phyloP scores from a whole-genome alignment of 2,113 vertebrate species.

The Artemisiospiza belli region DNA sequence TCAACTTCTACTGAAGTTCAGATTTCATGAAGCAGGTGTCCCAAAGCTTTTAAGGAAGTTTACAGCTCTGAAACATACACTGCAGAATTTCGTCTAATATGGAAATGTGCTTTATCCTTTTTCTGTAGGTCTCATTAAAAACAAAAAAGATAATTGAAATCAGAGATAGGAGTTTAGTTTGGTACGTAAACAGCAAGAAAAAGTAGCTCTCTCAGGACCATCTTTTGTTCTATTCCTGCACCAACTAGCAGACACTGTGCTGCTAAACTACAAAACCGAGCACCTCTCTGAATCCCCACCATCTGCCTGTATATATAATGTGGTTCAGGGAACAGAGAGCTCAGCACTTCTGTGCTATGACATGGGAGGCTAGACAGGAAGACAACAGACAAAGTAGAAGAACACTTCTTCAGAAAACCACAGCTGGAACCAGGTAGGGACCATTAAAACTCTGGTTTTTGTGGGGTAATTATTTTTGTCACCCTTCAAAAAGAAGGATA shows the following conservation, averaged over 20 bases:
- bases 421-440: not conserved
- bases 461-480: not conserved
- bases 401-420: not conserved
- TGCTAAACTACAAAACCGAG: not conserved
- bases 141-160: not conserved
- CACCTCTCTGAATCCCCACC: not conserved
- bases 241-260: not conserved
- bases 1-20: not conserved
- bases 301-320: not conserved
- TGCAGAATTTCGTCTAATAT: not conserved
- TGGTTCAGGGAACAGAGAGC: not conserved
- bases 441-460: not conserved
- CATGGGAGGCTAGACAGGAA: not conserved
- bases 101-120: not conserved
- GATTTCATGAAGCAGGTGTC: not conserved
- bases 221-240: not conserved
- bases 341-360: not conserved
- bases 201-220: not conserved
- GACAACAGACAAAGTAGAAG: accelerated
- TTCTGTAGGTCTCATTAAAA: not conserved
- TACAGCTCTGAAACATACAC: not conserved
- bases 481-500: not conserved
- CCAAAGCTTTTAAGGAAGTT: not conserved
- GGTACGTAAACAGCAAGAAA: not conserved
- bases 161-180: not conserved